Evolutionary conservation across 2,113 vertebrate species (phyloP), one percentile per base, ranked within the genome.

Genomic region (Aplodontia rufa): DNA sequence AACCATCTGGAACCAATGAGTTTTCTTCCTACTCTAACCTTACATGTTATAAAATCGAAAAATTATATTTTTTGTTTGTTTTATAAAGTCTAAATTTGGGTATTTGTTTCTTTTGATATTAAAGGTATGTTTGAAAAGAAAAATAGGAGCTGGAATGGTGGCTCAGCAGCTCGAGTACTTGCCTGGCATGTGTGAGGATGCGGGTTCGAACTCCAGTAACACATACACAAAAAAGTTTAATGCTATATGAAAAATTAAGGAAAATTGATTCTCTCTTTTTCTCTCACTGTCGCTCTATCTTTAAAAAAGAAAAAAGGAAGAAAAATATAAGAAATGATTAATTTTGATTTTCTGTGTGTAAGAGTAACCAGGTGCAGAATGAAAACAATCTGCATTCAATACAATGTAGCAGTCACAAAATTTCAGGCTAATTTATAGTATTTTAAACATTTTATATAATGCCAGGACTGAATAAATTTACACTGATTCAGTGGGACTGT

Each of bases 361-460:
- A 11, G 3, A 95, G 75, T 60, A 72, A 60, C 37, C 20, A 82
- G 81, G 58, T 78, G 3, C 32, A 32, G 45, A 92, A 71, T 75
- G 24, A 94, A 93, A 88, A 72, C 1, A 24, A 69, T 95, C n/a
- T n/a, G n/a, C n/a, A n/a, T 96, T 95, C n/a, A 93, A 40, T 83
- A 37, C 85, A 79, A 75, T 53, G 45, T 55, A 64, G 45, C 8
- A 68, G 49, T 88, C 24, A 32, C 35, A 42, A 60, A 53, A 93
- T 86, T 82, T 45, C 13, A 80, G 16, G 6, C 40, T 66, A 75
- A 60, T 62, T 91, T 74, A 71, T 0, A 88, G 0, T 85, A 32
- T 74, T 97, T 62, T 78, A 47, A 74, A 83, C 35, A 74, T n/a
- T 69, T 35, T 40, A 35, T 91, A 0, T 87, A 49, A 53, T 78